phyloP scores from a whole-genome alignment of 2,797 vertebrate species.

The Argentina silus region DNA sequence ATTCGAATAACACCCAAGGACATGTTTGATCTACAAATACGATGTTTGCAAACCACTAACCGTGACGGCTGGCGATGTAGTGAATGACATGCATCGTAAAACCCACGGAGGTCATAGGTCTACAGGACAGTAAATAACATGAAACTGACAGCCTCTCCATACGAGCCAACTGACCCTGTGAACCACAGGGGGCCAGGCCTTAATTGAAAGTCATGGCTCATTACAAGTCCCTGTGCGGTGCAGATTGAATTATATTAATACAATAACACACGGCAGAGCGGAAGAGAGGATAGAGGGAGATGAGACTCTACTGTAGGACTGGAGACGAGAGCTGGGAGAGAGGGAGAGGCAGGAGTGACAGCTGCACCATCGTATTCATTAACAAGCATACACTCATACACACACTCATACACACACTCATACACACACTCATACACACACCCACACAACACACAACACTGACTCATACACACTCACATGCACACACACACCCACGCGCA shows the following conservation, averaged over 20 bases:
- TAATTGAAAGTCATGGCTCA: slow-evolving; percentile 77
- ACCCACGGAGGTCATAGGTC: slow-evolving; percentile 34
- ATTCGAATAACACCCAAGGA: not conserved
- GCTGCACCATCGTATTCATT: not conserved
- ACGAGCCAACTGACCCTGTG: slow-evolving; percentile 52
- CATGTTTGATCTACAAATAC: not conserved
- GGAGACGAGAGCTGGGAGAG: slow-evolving; percentile 18
- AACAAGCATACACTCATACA: not conserved
- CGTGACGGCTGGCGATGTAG: not conserved
- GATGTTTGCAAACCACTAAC: not conserved
- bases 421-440: not conserved
- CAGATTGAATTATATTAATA: slow-evolving; percentile 76
- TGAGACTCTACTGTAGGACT: slow-evolving; percentile 60
- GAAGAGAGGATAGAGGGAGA: slow-evolving; percentile 69
- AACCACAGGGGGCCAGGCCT: slow-evolving; percentile 43
- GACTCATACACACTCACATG: not conserved
- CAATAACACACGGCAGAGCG: slow-evolving; percentile 64
- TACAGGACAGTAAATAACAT: slow-evolving; percentile 61
- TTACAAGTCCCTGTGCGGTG: slow-evolving; percentile 60
- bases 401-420: not conserved
- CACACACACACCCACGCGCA: not conserved
- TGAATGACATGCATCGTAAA: slow-evolving; percentile 35
- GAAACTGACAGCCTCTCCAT: slow-evolving; percentile 55
- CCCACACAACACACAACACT: not conserved
- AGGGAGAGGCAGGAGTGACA: not conserved